Base-by-base conservation (phyloP, 2,888 invertebrate species). In the Trissonchulus latispiculum region DNA sequence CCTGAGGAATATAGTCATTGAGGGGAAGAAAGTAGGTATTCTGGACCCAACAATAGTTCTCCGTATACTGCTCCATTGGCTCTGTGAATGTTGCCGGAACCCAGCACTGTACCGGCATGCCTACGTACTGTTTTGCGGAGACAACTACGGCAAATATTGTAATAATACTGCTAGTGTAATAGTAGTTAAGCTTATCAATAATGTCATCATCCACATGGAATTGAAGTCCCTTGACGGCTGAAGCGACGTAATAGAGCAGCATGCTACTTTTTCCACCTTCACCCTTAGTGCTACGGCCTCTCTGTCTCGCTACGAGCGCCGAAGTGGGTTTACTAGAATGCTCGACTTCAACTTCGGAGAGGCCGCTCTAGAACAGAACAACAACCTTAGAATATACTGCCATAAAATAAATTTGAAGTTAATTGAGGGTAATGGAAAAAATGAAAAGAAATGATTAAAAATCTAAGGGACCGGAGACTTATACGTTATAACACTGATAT, bases 21-120 rank as follows among this genome's bases (percentile, higher is more conserved):
- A 82, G 77, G 28, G 82, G 82, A 59, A 82, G 76, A 64, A 82
- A 82, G 76, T 82, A 82, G 61, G 82, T 82, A 77, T 81, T 82
- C 74, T 79, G 79, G 36, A 82, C 82, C 80, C 82, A 82, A 75
- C 82, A 82, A 76, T 81, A 82, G 76, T 82, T 82, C 76, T 82
- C 82, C 67, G 82, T 82, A 75, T 82, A 82, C 77, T 82, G 82
- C 36, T 73, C 82, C 73, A 73, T 73, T 2, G 73, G 48, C 23
- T 73, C 82, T 35, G 82, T 82, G 77, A 82, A 82, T n/a, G 82
- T 82, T 28, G 82, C 82, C 72, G 82, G 82, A 32, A 82, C 82
- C 82, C 82, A 82, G 72, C 82, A 82, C 75, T 82, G 82, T 18
- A 73, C 36, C 2, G 73, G 73, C 2, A 36, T 2, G 15, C 73